Evolutionary conservation across 2,113 vertebrate genomes (phyloP), one percentile per base, ranked within the genome.

Genomic region (Fregata magnificens): DNA sequence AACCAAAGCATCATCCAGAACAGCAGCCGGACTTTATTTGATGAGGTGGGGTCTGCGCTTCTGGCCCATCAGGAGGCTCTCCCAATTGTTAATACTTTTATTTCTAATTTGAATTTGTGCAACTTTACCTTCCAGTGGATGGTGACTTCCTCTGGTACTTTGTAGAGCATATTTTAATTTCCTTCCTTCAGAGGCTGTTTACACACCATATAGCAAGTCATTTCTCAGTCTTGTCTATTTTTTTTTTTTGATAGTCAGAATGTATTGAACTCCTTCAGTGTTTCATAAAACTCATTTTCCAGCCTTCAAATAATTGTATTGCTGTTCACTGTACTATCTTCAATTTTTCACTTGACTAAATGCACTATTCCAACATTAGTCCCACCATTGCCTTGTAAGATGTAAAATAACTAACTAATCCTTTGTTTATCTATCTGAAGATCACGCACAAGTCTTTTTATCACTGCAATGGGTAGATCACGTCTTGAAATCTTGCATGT

Each of bases 281-380:
- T 94, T 90, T 97, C 90, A 93, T 93, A 86, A 93, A 96, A n/a
- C 82, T 86, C 73, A 94, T 95, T 97, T 96, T 86, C 93, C 50
- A 83, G 74, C 62, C 73, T 66, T 76, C 90, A 59, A 50, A 62
- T 90, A 94, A 95, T 88, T 66, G 55, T 62, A 67, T 90, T 94
- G 82, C 88, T 94, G 79, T 47, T 94, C 88, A 85, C 58, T 82
- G 19, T 36, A 63, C 90, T 61, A 36, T 73, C 95, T 94, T 72
- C 93, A 95, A 95, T 96, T 96, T 95, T 93, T 97, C 88, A 96
- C 86, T 93, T 90, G 86, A 86, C 85, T 96, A 94, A 88, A 83
- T 86, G 74, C 82, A 71, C 40, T 88, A 58, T 93, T 88, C 76
- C 80, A 67, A 47, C 56, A 79, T 93, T 86, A 93, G 72, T 78